These are phyloP conservation scores for Rattus rattus DNA, from an alignment of 2,113 vertebrate species.

Conservation along the genomic window DNA sequence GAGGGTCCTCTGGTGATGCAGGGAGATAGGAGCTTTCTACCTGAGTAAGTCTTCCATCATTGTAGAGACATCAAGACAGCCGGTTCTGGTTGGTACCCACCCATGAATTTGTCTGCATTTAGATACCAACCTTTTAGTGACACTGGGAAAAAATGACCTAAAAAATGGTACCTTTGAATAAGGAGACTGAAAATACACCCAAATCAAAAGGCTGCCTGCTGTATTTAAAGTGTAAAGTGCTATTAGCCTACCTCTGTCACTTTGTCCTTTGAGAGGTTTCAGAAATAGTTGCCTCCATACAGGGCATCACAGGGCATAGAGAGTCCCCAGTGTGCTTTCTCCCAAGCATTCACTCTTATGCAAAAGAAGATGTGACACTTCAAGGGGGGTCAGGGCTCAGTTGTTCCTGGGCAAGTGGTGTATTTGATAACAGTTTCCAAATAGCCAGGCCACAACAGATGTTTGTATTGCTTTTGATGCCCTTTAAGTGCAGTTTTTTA, in stretches of 20 bases:
- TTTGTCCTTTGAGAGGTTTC: not conserved
- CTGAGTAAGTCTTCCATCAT: constrained; percentile 42
- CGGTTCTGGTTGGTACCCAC: not conserved
- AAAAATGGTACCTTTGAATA: constrained; percentile 45
- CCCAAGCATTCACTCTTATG: not conserved
- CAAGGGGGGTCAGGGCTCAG: not conserved
- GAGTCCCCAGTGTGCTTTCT: not conserved
- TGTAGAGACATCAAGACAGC: not conserved
- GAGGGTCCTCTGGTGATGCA: constrained; percentile 69
- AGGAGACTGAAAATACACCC: not conserved
- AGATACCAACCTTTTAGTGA: not conserved
- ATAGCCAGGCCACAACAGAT: not conserved
- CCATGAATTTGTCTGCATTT: not conserved
- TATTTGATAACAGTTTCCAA: not conserved
- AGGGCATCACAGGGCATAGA: not conserved
- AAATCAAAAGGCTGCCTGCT: not conserved
- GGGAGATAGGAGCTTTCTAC: constrained; percentile 43
- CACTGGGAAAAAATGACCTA: not conserved
- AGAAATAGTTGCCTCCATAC: not conserved
- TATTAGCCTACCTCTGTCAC: not conserved
- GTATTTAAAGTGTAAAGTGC: not conserved
- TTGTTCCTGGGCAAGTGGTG: not conserved
- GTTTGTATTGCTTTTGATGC: not conserved
- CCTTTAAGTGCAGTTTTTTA: constrained; percentile 7
- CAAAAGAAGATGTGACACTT: not conserved